Evolutionary conservation across 2,797 vertebrate genomes (phyloP).

Genomic region (Pseudotriccus pelzelni): DNA sequence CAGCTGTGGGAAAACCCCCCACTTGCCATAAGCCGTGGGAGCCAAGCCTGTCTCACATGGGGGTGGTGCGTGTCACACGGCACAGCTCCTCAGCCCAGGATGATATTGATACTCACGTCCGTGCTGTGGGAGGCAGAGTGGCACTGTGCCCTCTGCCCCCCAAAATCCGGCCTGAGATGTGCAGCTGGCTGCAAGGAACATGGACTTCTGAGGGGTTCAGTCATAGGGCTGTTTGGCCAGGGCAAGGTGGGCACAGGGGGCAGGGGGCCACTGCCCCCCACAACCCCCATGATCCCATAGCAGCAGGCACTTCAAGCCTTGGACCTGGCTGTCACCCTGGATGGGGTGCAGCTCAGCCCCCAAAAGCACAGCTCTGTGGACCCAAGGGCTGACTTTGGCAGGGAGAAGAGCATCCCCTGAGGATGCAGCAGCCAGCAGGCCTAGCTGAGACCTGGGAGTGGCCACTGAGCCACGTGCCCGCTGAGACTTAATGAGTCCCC

Average conservation of each 20-base stretch:
- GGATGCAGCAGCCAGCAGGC: background rate
- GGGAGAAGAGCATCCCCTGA: background rate
- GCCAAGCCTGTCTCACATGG: fast-evolving
- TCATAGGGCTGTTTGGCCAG: background rate
- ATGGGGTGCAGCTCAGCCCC: background rate
- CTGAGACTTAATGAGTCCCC: background rate
- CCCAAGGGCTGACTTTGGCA: fast-evolving
- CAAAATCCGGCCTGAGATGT: fast-evolving
- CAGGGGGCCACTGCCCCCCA: too few relatives aligned
- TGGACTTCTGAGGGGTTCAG: background rate
- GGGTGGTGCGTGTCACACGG: fast-evolving
- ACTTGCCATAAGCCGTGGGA: background rate
- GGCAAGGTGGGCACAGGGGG: background rate
- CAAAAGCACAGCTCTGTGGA: background rate
- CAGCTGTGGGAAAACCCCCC: fast-evolving
- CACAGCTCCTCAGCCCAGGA: background rate
- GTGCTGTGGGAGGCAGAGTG: background rate
- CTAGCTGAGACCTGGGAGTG: background rate
- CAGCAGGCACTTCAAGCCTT: background rate
- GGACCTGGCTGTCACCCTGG: background rate
- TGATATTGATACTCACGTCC: slow-evolving; percentile 45
- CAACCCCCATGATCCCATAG: background rate
- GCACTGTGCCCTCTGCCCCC: fast-evolving
- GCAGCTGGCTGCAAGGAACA: background rate
- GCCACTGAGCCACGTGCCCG: fast-evolving